Evolutionary conservation across 2,888 invertebrate genomes (phyloP).

Genomic region (Formica aserva): DNA sequence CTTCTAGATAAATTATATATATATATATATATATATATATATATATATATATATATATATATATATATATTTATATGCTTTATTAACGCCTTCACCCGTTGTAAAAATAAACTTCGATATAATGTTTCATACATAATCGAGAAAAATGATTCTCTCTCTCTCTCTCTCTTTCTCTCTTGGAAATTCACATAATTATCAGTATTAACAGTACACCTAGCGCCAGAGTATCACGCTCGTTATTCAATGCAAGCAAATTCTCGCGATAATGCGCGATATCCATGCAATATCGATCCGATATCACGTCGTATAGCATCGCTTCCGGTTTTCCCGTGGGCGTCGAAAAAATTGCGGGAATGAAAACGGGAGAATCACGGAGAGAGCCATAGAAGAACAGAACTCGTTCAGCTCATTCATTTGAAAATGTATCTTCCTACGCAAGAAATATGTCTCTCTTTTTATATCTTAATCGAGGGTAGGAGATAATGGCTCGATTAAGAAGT

Average conservation of each 20-base stretch:
- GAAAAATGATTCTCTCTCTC: conserved; percentile 35
- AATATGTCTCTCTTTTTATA: background rate
- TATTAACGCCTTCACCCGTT: conserved; percentile 53
- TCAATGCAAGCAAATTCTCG: conserved; percentile 8
- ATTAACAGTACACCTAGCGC: conserved; percentile 12
- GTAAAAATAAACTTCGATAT: conserved; percentile 75
- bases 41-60: no score
- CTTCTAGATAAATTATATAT: conserved; percentile 48
- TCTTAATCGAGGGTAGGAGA: background rate
- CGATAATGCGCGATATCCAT: background rate
- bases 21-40: background rate
- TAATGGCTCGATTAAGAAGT: conserved; percentile 76
- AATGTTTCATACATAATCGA: conserved; percentile 73
- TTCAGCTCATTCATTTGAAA: background rate
- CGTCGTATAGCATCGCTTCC: background rate
- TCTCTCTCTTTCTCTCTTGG: background rate
- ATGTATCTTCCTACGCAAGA: background rate
- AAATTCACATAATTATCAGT: conserved; percentile 12
- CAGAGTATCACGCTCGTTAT: conserved; percentile 17
- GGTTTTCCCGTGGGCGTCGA: background rate
- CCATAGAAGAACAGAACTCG: background rate
- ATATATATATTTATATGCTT: background rate
- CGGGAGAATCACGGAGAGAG: background rate
- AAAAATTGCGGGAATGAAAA: conserved; percentile 15
- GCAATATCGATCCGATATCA: background rate